phyloP scores from a whole-genome alignment of 2,797 vertebrate genomes.

The Tapirus indicus region DNA sequence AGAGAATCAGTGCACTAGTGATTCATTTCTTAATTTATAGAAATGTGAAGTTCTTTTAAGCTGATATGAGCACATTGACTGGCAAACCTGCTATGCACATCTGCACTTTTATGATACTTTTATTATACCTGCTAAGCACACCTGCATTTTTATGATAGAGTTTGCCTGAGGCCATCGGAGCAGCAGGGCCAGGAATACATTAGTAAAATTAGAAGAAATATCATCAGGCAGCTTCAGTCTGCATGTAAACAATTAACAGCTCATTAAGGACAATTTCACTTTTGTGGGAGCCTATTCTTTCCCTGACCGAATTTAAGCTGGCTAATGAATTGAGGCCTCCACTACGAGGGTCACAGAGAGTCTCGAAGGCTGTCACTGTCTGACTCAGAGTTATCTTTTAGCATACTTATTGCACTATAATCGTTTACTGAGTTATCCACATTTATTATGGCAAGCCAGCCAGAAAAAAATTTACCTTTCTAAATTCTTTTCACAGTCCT shows the following conservation, averaged over 20 bases:
- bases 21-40: slow-evolving; percentile 78
- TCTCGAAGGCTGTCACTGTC: background rate
- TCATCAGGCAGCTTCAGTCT: slow-evolving; percentile 61
- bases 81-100: slow-evolving; percentile 80
- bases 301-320: slow-evolving; percentile 37
- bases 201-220: slow-evolving; percentile 76
- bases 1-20: slow-evolving; percentile 68
- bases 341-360: background rate
- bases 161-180: slow-evolving; percentile 71
- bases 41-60: slow-evolving; percentile 57
- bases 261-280: slow-evolving; percentile 65
- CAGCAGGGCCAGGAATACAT: slow-evolving; percentile 63
- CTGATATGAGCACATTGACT: slow-evolving; percentile 48
- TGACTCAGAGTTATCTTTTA: slow-evolving; percentile 27
- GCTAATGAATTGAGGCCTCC: slow-evolving; percentile 53
- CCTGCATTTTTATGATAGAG: slow-evolving; percentile 76
- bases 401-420: background rate
- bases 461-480: slow-evolving; percentile 39
- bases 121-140: slow-evolving; percentile 79
- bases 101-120: slow-evolving; percentile 76
- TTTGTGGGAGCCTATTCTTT: slow-evolving; percentile 61
- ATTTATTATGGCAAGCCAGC: background rate
- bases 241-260: slow-evolving; percentile 67
- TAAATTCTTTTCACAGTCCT: slow-evolving; percentile 59
- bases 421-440: background rate